Conservation (phyloP, 2,888 invertebrate genomes). For the Clostera curtula region DNA sequence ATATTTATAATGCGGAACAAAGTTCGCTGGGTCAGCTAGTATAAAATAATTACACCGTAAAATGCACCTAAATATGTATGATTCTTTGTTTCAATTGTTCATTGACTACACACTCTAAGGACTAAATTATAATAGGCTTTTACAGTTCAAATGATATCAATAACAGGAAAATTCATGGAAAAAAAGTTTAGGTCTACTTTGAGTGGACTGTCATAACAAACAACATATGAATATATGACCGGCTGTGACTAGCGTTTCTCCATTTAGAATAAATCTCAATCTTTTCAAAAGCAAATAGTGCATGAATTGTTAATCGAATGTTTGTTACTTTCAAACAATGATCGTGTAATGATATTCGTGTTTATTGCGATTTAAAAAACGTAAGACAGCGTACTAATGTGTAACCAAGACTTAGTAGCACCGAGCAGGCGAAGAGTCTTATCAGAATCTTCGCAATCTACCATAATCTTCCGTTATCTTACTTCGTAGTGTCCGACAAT, state of each 20-base stretch:
- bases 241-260: slow-evolving; percentile 46
- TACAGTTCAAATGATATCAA: background rate
- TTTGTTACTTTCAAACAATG: slow-evolving; percentile 14
- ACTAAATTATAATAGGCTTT: too few species aligned
- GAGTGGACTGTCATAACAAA: slow-evolving; percentile 21
- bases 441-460: slow-evolving; percentile 64
- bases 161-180: slow-evolving; percentile 4
- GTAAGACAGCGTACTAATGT: slow-evolving; percentile 12
- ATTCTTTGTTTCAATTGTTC: too few species aligned
- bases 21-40: too few species aligned
- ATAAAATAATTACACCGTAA: too few species aligned
- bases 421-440: slow-evolving; percentile 39
- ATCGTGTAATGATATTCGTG: too few species aligned
- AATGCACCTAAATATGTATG: too few species aligned
- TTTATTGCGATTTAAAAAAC: slow-evolving; percentile 4
- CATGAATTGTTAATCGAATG: slow-evolving; percentile 34
- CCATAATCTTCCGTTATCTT: slow-evolving; percentile 67
- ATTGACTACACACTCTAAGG: too few species aligned
- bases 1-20: too few species aligned
- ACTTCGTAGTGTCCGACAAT: slow-evolving; percentile 25
- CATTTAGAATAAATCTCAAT: slow-evolving; percentile 38
- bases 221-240: slow-evolving; percentile 27
- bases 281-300: slow-evolving; percentile 46
- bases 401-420: slow-evolving; percentile 14
- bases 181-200: slow-evolving; percentile 14